Base-by-base conservation (phyloP, 23 tunicate species). In the Styela plicata region DNA sequence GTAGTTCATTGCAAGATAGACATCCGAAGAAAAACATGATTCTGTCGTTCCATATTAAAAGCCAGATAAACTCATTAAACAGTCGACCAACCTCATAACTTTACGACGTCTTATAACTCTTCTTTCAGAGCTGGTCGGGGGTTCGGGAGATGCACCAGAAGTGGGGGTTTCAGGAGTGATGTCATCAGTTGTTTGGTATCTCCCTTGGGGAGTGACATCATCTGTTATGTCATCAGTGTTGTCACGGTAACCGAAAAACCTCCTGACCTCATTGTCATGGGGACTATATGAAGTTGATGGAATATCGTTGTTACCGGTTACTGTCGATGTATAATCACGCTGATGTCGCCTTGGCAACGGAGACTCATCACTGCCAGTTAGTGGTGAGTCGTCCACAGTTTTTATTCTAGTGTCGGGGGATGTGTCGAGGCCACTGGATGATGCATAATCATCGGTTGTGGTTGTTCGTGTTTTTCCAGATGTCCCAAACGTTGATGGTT, bases 41-140 rank as follows among this genome's bases (percentile, higher is more conserved):
- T 61, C 19, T 61, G 64, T 61, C 64, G 64, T 21, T 61, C 21
- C 64, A 61, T 61, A n/a, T 61, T 19, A 61, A 19, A 19, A 61
- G 64, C 64, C 64, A 61, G 21, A 19, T 21, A 19, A 61, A 61
- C 64, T 61, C 64, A 61, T 16, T 68, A 68, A n/a, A n/a, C n/a
- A n/a, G n/a, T n/a, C 31, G 61, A 31, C 64, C 44, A 23, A 83
- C 93, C 93, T 70, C 0, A 83, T 32, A 57, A 88, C 93, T 78
- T 83, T 88, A 0, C 93, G 29, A 2, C 78, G 83, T 79, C 84
- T 78, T 13, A 88, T 79, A 22, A 88, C 84, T 36, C 63, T 88
- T 22, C 79, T 35, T 21, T 34, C 32, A 0, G 71, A 20, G 31
- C 62, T 63, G 2, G 64, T 78, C 31, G 78, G 36, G 24, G 37